Conservation (phyloP, 2,797 vertebrate genomes). For the Dendrocincla fuliginosa region DNA sequence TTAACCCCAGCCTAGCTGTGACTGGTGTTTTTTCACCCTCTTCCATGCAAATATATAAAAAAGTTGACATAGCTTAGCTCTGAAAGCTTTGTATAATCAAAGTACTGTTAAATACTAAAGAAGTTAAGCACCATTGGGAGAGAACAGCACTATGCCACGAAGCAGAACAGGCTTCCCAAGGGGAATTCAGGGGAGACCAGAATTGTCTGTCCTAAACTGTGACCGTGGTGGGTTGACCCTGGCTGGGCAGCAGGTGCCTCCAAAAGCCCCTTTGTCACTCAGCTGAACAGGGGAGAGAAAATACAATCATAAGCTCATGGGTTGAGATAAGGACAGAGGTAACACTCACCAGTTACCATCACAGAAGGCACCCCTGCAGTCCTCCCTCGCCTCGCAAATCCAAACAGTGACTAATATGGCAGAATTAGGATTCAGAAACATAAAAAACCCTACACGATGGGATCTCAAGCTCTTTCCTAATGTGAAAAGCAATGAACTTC, state of each 20-base stretch:
- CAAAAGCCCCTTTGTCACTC: background rate
- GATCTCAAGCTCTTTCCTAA: background rate
- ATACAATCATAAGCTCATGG: background rate
- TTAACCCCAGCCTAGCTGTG: background rate
- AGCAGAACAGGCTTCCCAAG: background rate
- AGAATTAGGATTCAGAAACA: background rate
- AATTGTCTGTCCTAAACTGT: background rate
- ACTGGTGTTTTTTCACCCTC: background rate
- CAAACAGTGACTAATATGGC: background rate
- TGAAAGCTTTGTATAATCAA: background rate
- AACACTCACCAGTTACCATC: background rate
- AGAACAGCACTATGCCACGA: background rate
- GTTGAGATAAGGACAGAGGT: background rate
- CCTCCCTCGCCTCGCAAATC: background rate
- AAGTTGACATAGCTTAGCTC: background rate
- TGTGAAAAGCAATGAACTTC: background rate
- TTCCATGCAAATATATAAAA: background rate
- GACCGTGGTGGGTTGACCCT: background rate
- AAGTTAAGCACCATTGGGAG: background rate
- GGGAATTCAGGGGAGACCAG: background rate
- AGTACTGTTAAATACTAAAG: background rate
- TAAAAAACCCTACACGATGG: fast-evolving
- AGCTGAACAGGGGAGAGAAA: background rate
- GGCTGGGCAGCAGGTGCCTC: background rate
- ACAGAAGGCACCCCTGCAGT: background rate